Evolutionary conservation across 2,888 invertebrate genomes (phyloP), one percentile per base, ranked within the genome.

Genomic region (Ischnura elegans): DNA sequence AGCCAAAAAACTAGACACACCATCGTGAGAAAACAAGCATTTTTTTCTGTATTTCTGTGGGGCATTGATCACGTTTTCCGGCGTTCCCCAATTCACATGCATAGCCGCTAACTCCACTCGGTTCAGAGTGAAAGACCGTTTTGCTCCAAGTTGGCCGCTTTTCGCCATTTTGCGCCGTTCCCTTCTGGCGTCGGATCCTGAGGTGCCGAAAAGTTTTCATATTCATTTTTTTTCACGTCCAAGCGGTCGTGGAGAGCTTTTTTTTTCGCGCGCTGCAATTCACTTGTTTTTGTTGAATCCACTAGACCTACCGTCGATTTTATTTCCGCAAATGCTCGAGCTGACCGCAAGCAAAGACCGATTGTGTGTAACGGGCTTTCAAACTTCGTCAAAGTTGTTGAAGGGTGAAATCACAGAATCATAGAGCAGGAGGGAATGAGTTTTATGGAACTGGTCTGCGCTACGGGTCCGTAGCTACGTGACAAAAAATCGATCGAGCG

Each of bases 261-360:
- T 87, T 87, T 90, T 90, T 90, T 6, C 51, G n/a, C n/a, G n/a
- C n/a, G n/a, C n/a, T 1, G 13, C 61, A 13, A 36, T 43, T 19
- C 55, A 43, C 42, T 25, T 51, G 46, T 36, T 87, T 36, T 36
- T 87, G 55, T 61, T 90, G 55, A 42, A 21, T 51, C 61, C 19
- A 6, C 43, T 43, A 25, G 61, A 61, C 43, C 61, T 66, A 43
- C 61, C 90, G 90, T 61, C 43, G 61, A 90, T 90, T 90, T 90
- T 90, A 90, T 90, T 90, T 90, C 90, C 90, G 90, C 90, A 90
- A 90, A 90, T 90, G 61, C 90, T n/a, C 29, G n/a, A 19, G 61
- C 16, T 29, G 61, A 90, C 90, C 90, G 61, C 90, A 90, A 43
- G 90, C 43, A 61, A n/a, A 61, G 61, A 25, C 61, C 90, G 61